Conservation (phyloP, 2,888 invertebrate genomes). For the Platycheirus albimanus region DNA sequence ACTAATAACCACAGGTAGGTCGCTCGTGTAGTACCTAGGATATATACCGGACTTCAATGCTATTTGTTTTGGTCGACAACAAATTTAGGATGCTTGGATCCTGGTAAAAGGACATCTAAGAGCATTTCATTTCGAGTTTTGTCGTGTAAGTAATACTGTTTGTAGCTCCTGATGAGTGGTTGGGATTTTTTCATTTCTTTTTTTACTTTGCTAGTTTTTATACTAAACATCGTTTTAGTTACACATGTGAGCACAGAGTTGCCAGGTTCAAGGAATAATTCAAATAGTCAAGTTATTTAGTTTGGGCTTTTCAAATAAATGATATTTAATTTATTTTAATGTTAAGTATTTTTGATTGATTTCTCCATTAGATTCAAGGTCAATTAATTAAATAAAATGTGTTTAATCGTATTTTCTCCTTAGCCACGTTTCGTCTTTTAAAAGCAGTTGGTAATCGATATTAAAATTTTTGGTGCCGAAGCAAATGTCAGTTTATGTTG, state of each 20-base stretch:
- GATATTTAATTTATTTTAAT: too few species aligned
- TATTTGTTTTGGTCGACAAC: constrained; percentile 65
- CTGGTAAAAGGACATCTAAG: constrained; percentile 37
- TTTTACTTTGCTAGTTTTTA: constrained; percentile 17
- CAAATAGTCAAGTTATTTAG: too few species aligned
- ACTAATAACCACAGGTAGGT: constrained; percentile 64
- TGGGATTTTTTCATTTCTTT: neutral
- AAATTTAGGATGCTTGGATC: constrained; percentile 34
- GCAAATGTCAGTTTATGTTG: too few species aligned
- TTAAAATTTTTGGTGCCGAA: too few species aligned
- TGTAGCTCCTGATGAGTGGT: constrained; percentile 43
- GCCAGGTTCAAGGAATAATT: too few species aligned
- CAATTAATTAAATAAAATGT: too few species aligned
- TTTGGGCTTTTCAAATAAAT: too few species aligned
- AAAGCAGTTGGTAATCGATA: too few species aligned
- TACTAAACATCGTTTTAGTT: neutral
- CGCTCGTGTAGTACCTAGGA: constrained; percentile 9
- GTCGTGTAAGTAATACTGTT: constrained; percentile 67
- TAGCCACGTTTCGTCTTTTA: too few species aligned
- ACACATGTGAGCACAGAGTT: constrained; percentile 3
- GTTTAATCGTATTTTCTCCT: too few species aligned
- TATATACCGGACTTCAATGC: constrained; percentile 11
- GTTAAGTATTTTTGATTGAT: too few species aligned
- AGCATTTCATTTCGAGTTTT: constrained; percentile 55
- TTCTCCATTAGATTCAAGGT: too few species aligned